Percentiles rank a stretch among this genome's conserved stretches.
These are phyloP conservation scores for Leptinotarsa juncta DNA, from an alignment of 2,888 invertebrate species.

Conservation along the genomic window DNA sequence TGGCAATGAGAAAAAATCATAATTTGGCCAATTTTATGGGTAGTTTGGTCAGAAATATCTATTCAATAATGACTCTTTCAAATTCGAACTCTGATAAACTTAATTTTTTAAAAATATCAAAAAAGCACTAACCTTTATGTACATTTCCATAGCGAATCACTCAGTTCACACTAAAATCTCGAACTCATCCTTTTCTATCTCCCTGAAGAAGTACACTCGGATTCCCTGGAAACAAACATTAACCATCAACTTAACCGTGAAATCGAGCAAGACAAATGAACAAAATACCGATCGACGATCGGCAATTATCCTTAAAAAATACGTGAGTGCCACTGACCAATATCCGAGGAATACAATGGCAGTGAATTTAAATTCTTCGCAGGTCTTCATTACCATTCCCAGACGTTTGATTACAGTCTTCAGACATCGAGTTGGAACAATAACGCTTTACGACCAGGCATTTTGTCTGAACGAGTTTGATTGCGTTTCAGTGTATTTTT, in stretches of 20 bases:
- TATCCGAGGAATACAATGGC: conserved; percentile 44
- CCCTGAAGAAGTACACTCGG: conserved; percentile 31
- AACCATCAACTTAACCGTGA: conserved; percentile 28
- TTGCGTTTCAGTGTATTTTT: conserved; percentile 9
- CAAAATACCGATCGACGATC: conserved; percentile 31
- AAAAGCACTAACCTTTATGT: conserved; percentile 30
- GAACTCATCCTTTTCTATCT: conserved; percentile 14
- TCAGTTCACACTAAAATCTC: conserved; percentile 18
- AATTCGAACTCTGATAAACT: not conserved
- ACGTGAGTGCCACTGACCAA: conserved; percentile 61
- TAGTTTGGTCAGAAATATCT: too few relatives aligned
- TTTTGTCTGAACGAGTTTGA: not conserved
- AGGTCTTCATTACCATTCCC: conserved; percentile 34
- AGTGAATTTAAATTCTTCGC: conserved; percentile 44
- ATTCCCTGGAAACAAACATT: conserved; percentile 41
- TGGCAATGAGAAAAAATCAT: too few relatives aligned
- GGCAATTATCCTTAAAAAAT: conserved; percentile 45
- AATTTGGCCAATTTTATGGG: too few relatives aligned
- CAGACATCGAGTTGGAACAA: conserved; percentile 12
- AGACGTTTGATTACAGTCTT: conserved; percentile 33
- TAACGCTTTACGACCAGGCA: conserved; percentile 18
- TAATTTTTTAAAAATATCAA: not conserved
- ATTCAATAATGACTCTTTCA: too few relatives aligned
- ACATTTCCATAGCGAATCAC: conserved; percentile 22
- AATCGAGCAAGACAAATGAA: conserved; percentile 26